Base-by-base conservation (phyloP, 2,888 invertebrate genomes). In the Aphodius sticticus region DNA sequence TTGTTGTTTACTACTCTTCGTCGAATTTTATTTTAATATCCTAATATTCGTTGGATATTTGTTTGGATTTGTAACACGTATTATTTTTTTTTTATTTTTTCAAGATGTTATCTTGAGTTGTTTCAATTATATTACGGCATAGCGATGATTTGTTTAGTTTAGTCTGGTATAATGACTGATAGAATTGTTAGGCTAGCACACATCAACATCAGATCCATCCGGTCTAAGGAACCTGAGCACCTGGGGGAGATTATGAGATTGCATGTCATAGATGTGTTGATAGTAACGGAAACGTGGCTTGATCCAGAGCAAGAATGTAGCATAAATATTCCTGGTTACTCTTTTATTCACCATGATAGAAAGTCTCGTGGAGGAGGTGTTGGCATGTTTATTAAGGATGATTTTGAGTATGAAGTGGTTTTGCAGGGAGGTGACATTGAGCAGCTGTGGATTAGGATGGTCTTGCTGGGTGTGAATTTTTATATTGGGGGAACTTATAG, bases 401-500 rank as follows among this genome's bases (percentile, higher is more conserved):
- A 4, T 4, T 71, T 71, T 2, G 35, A 71, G 16, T 71, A 71
- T 15, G 71, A n/a, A 0, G 71, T 71, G 16, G 15, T 35, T 71
- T 6, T 15, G 35, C 6, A 71, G 12, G 71, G 71, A 0, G 35
- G 35, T 71, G 71, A 16, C 7, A 71, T 71, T 71, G 71, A 71
- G 15, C 71, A 71, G 35, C 35, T 71, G 7, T 71, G 71, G 71
- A 71, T 71, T 71, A 53, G 53, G 12, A 12, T 53, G 53, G 53
- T 53, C 53, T 12, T 53, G 53, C 1, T 53, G 53, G 53, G 53
- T 53, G 12, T 53, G 12, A 53, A 53, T 53, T 53, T 53, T 53
- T 53, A 53, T 5, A 53, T 53, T 53, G 53, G 53, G 0, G 53
- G 53, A 7, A 53, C 12, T 53, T 53, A 53, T 12, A 53, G 53